Conservation (phyloP, 2,113 vertebrate genomes). For the Daphoenositta chrysoptera region DNA sequence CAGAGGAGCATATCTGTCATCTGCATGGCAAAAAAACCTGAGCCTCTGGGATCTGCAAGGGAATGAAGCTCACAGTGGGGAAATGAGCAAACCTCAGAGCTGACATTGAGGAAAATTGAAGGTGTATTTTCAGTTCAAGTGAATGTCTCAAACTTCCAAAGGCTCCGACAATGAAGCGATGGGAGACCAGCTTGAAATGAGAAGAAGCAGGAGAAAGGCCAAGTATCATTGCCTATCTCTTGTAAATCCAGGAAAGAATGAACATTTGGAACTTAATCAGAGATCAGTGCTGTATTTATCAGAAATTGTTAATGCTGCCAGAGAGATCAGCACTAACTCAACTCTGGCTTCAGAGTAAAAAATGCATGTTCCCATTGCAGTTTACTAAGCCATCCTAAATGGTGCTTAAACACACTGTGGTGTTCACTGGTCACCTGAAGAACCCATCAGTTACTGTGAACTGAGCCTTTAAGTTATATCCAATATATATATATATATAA, state of each 20-base stretch:
- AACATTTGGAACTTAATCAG: not conserved
- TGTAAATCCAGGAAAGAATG: not conserved
- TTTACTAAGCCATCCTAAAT: not conserved
- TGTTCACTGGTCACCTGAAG: not conserved
- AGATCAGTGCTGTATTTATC: not conserved
- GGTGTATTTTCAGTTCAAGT: not conserved
- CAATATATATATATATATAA: no score
- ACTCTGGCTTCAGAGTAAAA: not conserved
- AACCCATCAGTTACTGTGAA: not conserved
- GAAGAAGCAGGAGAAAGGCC: not conserved
- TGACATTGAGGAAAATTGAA: not conserved
- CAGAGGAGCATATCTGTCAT: not conserved
- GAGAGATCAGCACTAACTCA: not conserved
- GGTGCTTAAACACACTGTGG: not conserved
- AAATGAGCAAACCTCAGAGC: not conserved
- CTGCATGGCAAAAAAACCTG: not conserved
- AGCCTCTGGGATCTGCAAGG: not conserved
- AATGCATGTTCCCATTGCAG: not conserved
- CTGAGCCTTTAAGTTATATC: not conserved
- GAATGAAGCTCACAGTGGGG: not conserved
- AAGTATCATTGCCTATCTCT: not conserved
- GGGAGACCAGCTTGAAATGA: not conserved
- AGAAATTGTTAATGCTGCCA: not conserved
- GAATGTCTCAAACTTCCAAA: not conserved
- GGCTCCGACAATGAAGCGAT: not conserved